Evolutionary conservation across 2,797 vertebrate genomes (phyloP), one percentile per base, ranked within the genome.

Genomic region (Momotus momota): DNA sequence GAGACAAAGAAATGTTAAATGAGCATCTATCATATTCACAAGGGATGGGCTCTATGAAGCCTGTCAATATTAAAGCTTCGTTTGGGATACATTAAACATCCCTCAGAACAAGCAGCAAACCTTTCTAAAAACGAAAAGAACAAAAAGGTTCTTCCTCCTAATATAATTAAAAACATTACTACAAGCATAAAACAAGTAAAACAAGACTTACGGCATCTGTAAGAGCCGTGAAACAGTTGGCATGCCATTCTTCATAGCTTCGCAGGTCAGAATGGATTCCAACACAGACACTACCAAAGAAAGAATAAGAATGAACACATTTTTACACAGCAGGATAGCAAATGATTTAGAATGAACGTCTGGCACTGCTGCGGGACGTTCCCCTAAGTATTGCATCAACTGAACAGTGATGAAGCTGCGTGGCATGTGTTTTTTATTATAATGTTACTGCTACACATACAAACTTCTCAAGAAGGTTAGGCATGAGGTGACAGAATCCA

Each of bases 261-360:
- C 99, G 81, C 98, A 98, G 94, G 99, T 99, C 97, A 99, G 98
- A 96, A 99, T 99, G 97, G 99, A 99, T 98, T 99, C 99, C 97
- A 99, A 98, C 85, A 99, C 99, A 25, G 99, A 98, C 90, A 98
- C 99, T 99, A 62, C 55, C 96, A 65, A 85, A 98, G 81, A 57
- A 90, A 95, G 58, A 96, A 79, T 81, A 96, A 95, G 86, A 97
- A 96, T 40, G 52, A 96, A 96, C 80, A 97, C 70, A 94, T 96
- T 93, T 93, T 96, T 97, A 93, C 95, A 95, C 81, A 35, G 94
- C 94, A 97, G 86, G 92, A 94, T 27, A 94, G 83, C 79, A 96
- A 93, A 69, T 33, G 2, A 71, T 70, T 87, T 90, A 90, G 91
- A 91, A 97, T 54, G 45, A 96, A 95, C 1, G 13, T 87, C 85